Base-by-base conservation (phyloP, 2,888 invertebrate genomes). In the Unio delphinus region DNA sequence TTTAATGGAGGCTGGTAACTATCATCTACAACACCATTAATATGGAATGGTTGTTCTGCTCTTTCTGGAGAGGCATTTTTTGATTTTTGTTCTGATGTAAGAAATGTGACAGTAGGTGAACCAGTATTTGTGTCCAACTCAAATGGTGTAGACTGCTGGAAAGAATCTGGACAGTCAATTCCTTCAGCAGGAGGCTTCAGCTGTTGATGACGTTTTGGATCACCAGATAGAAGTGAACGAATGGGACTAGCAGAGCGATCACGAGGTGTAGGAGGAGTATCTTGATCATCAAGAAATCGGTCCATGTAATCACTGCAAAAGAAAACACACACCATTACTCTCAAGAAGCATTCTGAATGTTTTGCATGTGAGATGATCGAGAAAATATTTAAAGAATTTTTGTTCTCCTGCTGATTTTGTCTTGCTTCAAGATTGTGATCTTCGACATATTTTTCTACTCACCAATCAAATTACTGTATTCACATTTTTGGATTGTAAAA, bases 221-320 rank as follows among this genome's bases (percentile, higher is more conserved):
- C 91, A 23, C 90, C 90, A 70, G 89, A 90, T 7, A 91, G 86
- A 18, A 91, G 82, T 18, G 90, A 90, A 76, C 93, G 92, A 61
- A 93, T 92, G 0, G 94, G 94, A 20, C 95, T 95, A 45, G 94
- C 94, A 69, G 94, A 94, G 34, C 93, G 92, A 67, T 89, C 88
- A 28, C 87, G 69, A 8, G 78, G 72, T 17, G 80, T 75, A 26
- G 80, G 65, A 45, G 74, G 70, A 67, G 73, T 84, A 70, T 91
- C 90, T 89, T 95, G 95, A 87, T 96, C 96, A 72, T 89, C 89
- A 83, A 96, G 91, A 90, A 96, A 96, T 82, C 96, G 92, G 87
- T 97, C 96, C 96, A 96, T 96, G 88, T 96, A 96, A 91, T 97
- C 96, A 71, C 93, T 92, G 90, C 55, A 88, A 85, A 68, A 75